Evolutionary conservation across 2,797 vertebrate genomes (phyloP), one percentile per base, ranked within the genome.

Genomic region (Adelosebastes latens): DNA sequence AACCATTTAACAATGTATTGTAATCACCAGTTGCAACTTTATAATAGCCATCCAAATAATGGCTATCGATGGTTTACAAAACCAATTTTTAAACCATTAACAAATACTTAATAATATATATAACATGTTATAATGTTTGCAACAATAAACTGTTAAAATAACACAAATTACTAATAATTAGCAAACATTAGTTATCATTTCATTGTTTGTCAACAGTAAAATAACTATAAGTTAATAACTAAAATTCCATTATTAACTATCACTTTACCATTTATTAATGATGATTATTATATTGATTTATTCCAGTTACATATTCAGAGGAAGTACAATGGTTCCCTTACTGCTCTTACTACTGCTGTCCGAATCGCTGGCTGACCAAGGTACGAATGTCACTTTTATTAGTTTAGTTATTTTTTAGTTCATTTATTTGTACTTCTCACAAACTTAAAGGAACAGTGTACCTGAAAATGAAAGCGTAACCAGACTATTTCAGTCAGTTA

Each of bases 301-400:
- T 73, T 59, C n/a, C 31, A 42, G 61, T 71, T 27, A 52, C 42
- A 64, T 1, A 29, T 72, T 63, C 22, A 80, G 60, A 75, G 52
- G 32, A 76, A 29, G 11, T 3, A 66, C 32, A 25, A 88, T 92
- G 88, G 20, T 87, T 75, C 65, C 32, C 4, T 27, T 89, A 4
- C 69, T 88, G 34, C 62, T 92, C 9, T 69, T 83, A 3, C 24
- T 90, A 8, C 81, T 92, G 67, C 53, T 86, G 36, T 65, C 73
- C 2, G 16, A 46, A 24, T 42, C 46, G 0, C 56, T 59, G 64
- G 80, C 83, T 20, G 25, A 65, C 0, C 0, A 70, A 72, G 86
- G 87, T 90, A 83, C 0, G 7, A 25, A 52, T 18, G 3, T 11
- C 18, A 1, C 4, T 53, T 63, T 64, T 8, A 16, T 60, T 36